Evolutionary conservation across 2,888 invertebrate species (phyloP).

Genomic region (Atrina japonica): DNA sequence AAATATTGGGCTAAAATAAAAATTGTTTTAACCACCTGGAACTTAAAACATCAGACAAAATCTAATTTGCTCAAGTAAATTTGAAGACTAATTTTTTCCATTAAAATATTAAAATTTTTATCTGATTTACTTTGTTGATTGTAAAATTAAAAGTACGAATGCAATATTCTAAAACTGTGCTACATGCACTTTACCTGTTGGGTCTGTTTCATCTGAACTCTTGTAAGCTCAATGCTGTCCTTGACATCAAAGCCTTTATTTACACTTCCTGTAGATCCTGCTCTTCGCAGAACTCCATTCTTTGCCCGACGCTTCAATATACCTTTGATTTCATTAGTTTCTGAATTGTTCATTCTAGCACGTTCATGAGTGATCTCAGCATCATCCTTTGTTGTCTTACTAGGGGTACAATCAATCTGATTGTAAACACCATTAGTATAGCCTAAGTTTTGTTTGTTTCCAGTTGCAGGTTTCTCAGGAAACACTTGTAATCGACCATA

Average conservation of each 20-base stretch:
- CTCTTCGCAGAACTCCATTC: constrained; percentile 54
- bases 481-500: constrained; percentile 37
- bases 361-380: constrained; percentile 24
- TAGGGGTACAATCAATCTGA: neutral
- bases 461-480: constrained; percentile 35
- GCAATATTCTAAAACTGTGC: neutral
- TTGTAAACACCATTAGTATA: constrained; percentile 1
- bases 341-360: constrained; percentile 25
- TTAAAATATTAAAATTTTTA: no score
- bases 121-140: no score
- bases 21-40: no score
- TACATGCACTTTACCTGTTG: constrained; percentile 16
- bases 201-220: constrained; percentile 49
- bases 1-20: no score
- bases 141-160: neutral
- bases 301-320: constrained; percentile 58
- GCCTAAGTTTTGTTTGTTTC: neutral
- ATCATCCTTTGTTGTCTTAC: constrained; percentile 39
- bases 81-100: no score
- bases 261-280: constrained; percentile 57
- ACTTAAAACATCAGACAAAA: no score
- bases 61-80: no score
- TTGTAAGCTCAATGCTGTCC: constrained; percentile 69
- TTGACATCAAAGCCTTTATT: constrained; percentile 52
- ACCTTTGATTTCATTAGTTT: constrained; percentile 56